Base-by-base conservation (phyloP, 2,113 vertebrate species). In the Bubo blakistoni region DNA sequence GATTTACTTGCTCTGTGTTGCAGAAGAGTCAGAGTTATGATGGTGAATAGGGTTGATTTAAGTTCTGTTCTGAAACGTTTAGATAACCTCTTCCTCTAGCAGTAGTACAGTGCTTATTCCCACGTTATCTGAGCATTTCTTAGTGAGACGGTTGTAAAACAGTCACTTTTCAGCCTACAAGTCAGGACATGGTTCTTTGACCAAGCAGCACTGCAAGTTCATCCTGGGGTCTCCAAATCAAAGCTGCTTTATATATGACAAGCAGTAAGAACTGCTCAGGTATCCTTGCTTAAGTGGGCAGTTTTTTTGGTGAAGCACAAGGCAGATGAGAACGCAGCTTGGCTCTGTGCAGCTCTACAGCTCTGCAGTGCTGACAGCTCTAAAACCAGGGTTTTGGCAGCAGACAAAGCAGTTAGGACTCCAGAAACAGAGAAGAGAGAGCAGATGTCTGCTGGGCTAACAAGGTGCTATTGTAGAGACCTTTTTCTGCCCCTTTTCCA, bases 301-400 rank as follows among this genome's bases (percentile, higher is more conserved):
- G 0, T 29, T 69, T 51, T 18, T 24, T 54, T 40, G 78, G 55
- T 38, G 90, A 78, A 73, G 62, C 24, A 13, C 32, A 30, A 49
- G 79, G 81, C 81, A 86, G 67, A 36, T 51, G 59, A 94, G 73
- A 89, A 63, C 1, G 1, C 86, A 44, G 86, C 77, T 67, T 71
- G 87, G 81, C 84, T 96, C 71, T 65, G 20, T 66, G 89, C 51
- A 55, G 92, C 73, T 87, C 46, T n/a, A 52, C 44, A 62, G 83
- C 93, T 95, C 96, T 92, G 95, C 94, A 95, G 88, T 95, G 97
- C 95, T 95, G 94, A 88, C 89, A 84, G 77, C 94, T 83, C 74
- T 72, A 46, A 38, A 86, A 11, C 70, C 9, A 4, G 65, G 47
- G 30, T 8, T 82, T 67, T 83, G 92, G 77, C 94, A 94, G 95